Base-by-base conservation (phyloP, 2,113 vertebrate species). In the Geococcyx californianus region DNA sequence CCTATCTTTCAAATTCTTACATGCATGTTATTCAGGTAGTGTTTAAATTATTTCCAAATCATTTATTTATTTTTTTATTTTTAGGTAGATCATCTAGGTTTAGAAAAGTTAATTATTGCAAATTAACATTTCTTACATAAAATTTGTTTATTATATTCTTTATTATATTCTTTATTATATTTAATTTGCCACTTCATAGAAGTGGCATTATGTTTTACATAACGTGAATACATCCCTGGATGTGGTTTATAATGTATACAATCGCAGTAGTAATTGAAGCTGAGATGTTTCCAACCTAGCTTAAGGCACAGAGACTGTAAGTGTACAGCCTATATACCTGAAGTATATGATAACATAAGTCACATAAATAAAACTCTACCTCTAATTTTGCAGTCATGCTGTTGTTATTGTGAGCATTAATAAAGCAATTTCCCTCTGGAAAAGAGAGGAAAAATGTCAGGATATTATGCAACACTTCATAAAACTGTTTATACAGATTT, bases 401-500 rank as follows among this genome's bases (percentile, higher is more conserved):
- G 59, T 8, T 56, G 16, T 78, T 92, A 60, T 10, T 87, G 31
- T 73, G 40, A 85, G 36, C 38, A 66, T 90, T 79, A 87, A 68
- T 59, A 86, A 44, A 86, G 31, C 24, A 60, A 64, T 68, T 83
- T 82, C 45, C 79, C 56, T 89, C 74, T 85, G 84, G 55, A 70
- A 81, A 93, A 91, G 38, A 47, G 20, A 40, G 25, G 14, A 0
- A 10, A 76, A 94, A 82, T 84, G 76, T 72, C 69, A 82, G 42
- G 4, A 4, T 68, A 72, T 94, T 95, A 82, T 10, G 47, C 91
- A 83, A 73, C 16, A 26, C 25, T 75, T 91, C 56, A 23, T 80
- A 73, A 76, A 84, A 55, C 36, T 81, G 33, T 81, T 90, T 66
- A 70, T 95, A 93, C 68, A 66, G 74, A 93, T 95, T 91, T 87